phyloP scores from a whole-genome alignment of 37 sponge, comb jelly and placozoan genomes.

The Beroe forskalii region DNA sequence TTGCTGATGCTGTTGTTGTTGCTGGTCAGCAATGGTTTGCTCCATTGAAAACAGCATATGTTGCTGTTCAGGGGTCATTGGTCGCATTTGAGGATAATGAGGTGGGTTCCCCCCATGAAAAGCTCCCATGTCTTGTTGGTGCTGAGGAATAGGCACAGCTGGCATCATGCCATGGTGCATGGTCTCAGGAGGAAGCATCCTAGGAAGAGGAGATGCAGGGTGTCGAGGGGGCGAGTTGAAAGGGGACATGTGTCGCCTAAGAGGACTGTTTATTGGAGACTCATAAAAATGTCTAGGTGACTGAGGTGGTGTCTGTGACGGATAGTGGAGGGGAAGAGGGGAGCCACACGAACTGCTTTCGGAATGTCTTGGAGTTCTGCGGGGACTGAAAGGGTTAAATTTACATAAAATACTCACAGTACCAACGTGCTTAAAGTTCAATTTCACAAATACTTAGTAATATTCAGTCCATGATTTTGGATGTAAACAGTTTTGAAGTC shows the following conservation, averaged over 20 bases:
- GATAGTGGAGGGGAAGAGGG: not conserved
- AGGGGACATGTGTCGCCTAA: slow-evolving; percentile 19
- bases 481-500: no score
- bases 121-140: not conserved
- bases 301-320: slow-evolving; percentile 18
- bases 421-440: no score
- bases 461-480: no score
- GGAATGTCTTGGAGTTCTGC: slow-evolving; percentile 28
- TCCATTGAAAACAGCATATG: not conserved
- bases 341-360: slow-evolving; percentile 65
- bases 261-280: slow-evolving; percentile 28
- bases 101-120: not conserved
- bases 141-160: not conserved
- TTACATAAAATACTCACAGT: no score
- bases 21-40: not conserved
- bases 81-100: not conserved
- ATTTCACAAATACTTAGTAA: no score
- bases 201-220: slow-evolving; percentile 45
- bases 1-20: slow-evolving; percentile 11
- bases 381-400: slow-evolving; percentile 1
- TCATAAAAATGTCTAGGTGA: slow-evolving; percentile 47
- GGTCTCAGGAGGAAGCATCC: slow-evolving; percentile 14
- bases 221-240: slow-evolving; percentile 50
- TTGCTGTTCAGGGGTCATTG: slow-evolving; percentile 45
- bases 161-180: slow-evolving; percentile 4